Base-by-base conservation (phyloP, 2,113 vertebrate genomes). In the Stercorarius parasiticus region DNA sequence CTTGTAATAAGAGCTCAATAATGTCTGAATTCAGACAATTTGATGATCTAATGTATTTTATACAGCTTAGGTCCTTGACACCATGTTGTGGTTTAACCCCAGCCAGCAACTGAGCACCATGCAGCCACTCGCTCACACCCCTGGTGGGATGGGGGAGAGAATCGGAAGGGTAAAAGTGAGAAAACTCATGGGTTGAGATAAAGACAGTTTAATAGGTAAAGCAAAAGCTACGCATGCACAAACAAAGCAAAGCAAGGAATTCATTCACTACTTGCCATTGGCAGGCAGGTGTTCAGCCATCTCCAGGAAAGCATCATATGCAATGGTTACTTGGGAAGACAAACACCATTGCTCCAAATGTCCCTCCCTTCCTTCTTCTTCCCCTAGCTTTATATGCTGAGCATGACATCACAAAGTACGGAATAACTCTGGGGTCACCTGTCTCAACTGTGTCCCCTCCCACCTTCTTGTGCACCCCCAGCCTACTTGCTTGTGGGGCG, bases 1-100 rank as follows among this genome's bases (percentile, higher is more conserved):
- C 79, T 72, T 74, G 42, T 76, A 93, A 61, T 92, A 85, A 72
- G 92, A 95, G 55, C 38, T 95, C 83, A 74, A 6, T 56, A 89
- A 78, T 53, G 20, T 59, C 52, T 81, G 42, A 81, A 92, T 88
- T 96, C 50, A 82, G 78, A 81, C 38, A 50, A 85, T 79, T 95
- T 85, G 49, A 67, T 96, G 71, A 95, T 49, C 45, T 73, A 82
- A 64, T 70, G 26, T 61, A 84, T 78, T 90, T 95, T 43, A 82
- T 70, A 69, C 26, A 85, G 17, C 13, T 95, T 82, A 82, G 55
- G 83, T 84, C 61, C 55, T n/a, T 53, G 66, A 88, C 17, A 93
- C 25, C 38, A 23, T 45, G 64, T 32, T 34, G 42, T 34, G 42
- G 19, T 66, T 43, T 45, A 45, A 66, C 20, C 30, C 30, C 64